phyloP scores from a whole-genome alignment of 2,797 vertebrate species.

The Furcifer pardalis region DNA sequence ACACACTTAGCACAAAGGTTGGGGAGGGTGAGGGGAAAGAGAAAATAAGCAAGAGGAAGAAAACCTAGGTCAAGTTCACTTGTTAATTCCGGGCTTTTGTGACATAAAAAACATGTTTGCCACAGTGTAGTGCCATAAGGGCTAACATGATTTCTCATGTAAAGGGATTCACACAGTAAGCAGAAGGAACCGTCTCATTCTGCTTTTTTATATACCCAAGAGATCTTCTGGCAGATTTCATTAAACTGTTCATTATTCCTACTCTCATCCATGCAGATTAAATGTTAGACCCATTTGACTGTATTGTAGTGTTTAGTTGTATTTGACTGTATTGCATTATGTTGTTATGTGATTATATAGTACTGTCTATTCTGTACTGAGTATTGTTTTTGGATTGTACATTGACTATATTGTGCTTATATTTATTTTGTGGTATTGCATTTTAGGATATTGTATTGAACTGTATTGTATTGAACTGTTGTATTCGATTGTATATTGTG shows the following conservation, averaged over 20 bases:
- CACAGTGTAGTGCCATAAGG: constrained; percentile 49
- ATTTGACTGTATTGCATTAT: too few species aligned
- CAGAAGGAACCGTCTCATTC: constrained; percentile 31
- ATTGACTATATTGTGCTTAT: too few species aligned
- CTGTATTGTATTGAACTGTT: too few species aligned
- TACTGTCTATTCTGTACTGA: too few species aligned
- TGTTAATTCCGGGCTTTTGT: constrained; percentile 58
- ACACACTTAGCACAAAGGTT: constrained; percentile 60
- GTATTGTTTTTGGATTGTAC: too few species aligned
- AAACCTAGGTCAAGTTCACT: constrained; percentile 60
- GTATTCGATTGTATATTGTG: too few species aligned
- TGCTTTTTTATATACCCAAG: constrained; percentile 19
- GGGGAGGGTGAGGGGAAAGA: constrained; percentile 15
- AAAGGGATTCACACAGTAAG: constrained; percentile 47
- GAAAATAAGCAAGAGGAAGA: constrained; percentile 17
- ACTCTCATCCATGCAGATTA: constrained; percentile 29
- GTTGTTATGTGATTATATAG: too few species aligned
- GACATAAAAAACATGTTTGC: constrained; percentile 56
- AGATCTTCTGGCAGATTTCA: constrained; percentile 42
- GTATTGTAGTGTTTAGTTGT: too few species aligned
- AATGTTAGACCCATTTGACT: too few species aligned
- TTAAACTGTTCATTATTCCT: constrained; percentile 20
- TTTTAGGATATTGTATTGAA: too few species aligned
- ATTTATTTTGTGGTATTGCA: too few species aligned
- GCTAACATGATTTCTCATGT: constrained; percentile 60